phyloP scores from a whole-genome alignment of 2,113 vertebrate genomes.

The Stigmatopora argus region DNA sequence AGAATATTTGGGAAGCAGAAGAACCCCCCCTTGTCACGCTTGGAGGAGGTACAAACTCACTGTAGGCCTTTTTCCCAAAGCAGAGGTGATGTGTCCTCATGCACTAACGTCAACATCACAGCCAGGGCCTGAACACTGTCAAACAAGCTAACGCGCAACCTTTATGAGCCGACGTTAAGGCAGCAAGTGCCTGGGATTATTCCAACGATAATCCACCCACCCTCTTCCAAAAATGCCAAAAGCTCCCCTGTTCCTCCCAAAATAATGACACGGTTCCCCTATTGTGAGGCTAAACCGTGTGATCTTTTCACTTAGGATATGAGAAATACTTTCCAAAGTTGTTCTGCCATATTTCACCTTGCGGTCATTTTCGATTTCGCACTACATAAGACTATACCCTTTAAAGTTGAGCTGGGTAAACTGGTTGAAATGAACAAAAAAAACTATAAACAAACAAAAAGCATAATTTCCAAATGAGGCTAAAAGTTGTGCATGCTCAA shows the following conservation, averaged over 20 bases:
- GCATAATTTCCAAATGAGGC: no score
- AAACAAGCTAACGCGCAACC: slow-evolving; percentile 60
- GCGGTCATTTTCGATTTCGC: background rate
- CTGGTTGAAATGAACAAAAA: no score
- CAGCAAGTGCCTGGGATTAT: slow-evolving; percentile 40
- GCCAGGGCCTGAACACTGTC: slow-evolving; percentile 50
- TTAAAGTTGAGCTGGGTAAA: no score
- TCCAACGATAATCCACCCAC: slow-evolving; percentile 15
- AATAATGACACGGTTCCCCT: slow-evolving; percentile 19
- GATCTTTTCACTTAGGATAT: background rate
- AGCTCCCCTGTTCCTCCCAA: slow-evolving; percentile 27
- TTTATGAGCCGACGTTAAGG: slow-evolving; percentile 46
- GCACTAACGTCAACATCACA: slow-evolving; percentile 56
- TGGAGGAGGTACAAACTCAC: slow-evolving; percentile 30
- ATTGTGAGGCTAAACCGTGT: slow-evolving; percentile 4
- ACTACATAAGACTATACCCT: background rate
- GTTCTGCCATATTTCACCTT: background rate
- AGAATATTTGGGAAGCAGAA: slow-evolving; percentile 16
- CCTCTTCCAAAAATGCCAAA: slow-evolving; percentile 48
- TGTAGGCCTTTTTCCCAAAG: slow-evolving; percentile 50
- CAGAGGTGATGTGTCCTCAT: slow-evolving; percentile 61
- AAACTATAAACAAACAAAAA: no score
- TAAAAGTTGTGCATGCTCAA: no score
- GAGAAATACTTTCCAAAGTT: background rate
- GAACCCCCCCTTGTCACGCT: slow-evolving; percentile 37